Evolutionary conservation across 2,797 vertebrate species (phyloP).

Genomic region (Acanthopagrus latus): DNA sequence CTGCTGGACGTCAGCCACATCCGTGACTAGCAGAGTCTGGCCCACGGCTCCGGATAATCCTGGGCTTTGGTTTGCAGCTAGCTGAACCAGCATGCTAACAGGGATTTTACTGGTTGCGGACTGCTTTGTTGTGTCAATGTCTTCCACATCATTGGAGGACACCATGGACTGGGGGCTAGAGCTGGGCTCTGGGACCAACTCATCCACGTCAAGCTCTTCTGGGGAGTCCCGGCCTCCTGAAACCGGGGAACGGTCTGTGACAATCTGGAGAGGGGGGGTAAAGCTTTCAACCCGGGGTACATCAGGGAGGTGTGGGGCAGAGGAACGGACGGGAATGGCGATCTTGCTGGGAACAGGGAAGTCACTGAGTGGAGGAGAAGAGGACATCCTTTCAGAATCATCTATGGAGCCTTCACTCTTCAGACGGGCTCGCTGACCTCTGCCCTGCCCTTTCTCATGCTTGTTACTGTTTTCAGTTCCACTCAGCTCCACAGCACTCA

Average conservation of each 20-base stretch:
- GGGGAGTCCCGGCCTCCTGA: conserved; percentile 88
- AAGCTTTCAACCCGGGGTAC: conserved; percentile 88
- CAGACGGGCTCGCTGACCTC: conserved; percentile 77
- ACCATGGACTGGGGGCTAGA: conserved; percentile 90
- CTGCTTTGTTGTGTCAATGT: conserved; percentile 78
- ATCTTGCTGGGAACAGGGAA: conserved; percentile 71
- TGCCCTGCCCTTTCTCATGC: conserved; percentile 76
- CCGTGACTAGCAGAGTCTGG: conserved; percentile 88
- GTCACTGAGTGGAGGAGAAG: conserved; percentile 81
- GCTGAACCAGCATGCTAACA: conserved; percentile 89
- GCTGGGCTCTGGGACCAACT: conserved; percentile 87
- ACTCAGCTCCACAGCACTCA: conserved; percentile 95
- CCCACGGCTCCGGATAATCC: conserved; percentile 74
- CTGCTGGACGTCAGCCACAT: conserved; percentile 90
- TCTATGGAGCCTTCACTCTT: conserved; percentile 90
- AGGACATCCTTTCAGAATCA: conserved; percentile 89
- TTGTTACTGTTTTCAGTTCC: conserved; percentile 79
- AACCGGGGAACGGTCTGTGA: conserved; percentile 83
- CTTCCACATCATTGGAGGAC: conserved; percentile 80
- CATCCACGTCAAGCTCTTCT: conserved; percentile 93
- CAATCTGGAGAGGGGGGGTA: conserved; percentile 89
- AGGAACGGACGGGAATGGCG: conserved; percentile 78
- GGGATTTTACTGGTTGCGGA: conserved; percentile 81
- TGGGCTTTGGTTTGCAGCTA: conserved; percentile 84
- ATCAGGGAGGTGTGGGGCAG: conserved; percentile 81